Evolutionary conservation across 1,140 invertebrate genomes (phyloP).

Genomic region (Calliopsis andreniformis): DNA sequence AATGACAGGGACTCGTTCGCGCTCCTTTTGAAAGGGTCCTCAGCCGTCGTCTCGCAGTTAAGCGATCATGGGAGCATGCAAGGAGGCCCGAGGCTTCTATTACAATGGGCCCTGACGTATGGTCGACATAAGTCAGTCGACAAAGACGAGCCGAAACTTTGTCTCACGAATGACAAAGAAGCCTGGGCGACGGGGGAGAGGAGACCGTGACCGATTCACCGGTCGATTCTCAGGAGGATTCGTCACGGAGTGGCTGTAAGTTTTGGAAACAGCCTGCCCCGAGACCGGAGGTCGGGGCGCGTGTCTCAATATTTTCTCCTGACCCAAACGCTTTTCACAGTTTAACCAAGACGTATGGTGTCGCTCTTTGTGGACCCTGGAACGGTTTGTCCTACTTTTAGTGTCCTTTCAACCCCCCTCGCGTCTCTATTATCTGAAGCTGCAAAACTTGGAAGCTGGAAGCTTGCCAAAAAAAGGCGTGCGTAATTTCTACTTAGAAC

Average conservation of each 20-base stretch:
- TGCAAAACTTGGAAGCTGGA: slow-evolving; percentile 17
- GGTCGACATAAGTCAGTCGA: slow-evolving; percentile 69
- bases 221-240: slow-evolving; percentile 57
- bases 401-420: not conserved
- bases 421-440: slow-evolving; percentile 49
- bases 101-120: slow-evolving; percentile 66
- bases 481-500: slow-evolving; percentile 20
- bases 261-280: slow-evolving; percentile 77
- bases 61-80: slow-evolving; percentile 51
- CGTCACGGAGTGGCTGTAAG: slow-evolving; percentile 69
- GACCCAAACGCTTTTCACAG: slow-evolving; percentile 58
- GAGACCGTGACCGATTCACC: slow-evolving; percentile 48
- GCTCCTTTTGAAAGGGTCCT: slow-evolving; percentile 50
- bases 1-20: slow-evolving; percentile 12
- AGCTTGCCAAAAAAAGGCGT: not conserved
- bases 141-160: slow-evolving; percentile 64
- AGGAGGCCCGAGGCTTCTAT: slow-evolving; percentile 50
- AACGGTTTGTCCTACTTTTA: slow-evolving; percentile 33
- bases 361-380: slow-evolving; percentile 12
- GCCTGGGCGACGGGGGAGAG: not conserved
- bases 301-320: slow-evolving; percentile 73
- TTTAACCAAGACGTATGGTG: slow-evolving; percentile 64
- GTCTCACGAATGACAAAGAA: slow-evolving; percentile 65
- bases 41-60: slow-evolving; percentile 28
- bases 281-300: slow-evolving; percentile 46